Conservation (phyloP, 2,797 vertebrate genomes). For the Enteromius trimaculatus region DNA sequence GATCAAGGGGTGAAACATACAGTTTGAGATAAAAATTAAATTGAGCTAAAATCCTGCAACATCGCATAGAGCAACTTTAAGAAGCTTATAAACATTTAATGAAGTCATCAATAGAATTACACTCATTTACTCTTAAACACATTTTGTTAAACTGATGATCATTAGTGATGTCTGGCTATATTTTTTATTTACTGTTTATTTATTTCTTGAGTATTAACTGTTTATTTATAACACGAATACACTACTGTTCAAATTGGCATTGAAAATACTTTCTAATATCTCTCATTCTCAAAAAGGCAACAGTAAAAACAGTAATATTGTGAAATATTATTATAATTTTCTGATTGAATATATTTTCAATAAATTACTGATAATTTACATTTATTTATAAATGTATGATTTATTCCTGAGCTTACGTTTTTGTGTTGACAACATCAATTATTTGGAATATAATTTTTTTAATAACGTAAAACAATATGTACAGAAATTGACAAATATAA, state of each 20-base stretch:
- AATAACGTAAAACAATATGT: not conserved
- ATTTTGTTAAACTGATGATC: not conserved
- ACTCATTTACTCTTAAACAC: not conserved
- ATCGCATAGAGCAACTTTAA: no score
- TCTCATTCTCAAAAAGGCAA: not conserved
- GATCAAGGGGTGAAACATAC: no score
- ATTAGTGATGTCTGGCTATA: not conserved
- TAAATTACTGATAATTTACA: not conserved
- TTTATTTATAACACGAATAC: not conserved
- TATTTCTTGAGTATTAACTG: not conserved
- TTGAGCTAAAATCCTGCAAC: no score
- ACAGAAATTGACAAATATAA: not conserved
- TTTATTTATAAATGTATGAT: not conserved
- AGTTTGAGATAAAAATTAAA: no score
- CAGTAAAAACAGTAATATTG: not conserved
- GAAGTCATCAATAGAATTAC: not conserved
- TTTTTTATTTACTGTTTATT: not conserved
- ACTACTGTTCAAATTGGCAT: not conserved
- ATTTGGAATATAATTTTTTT: no score
- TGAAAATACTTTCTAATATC: not conserved
- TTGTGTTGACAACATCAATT: not conserved
- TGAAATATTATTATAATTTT: not conserved
- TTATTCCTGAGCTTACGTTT: not conserved
- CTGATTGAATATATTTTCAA: not conserved
- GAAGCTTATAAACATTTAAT: not conserved